phyloP scores from a whole-genome alignment of 2,888 invertebrate species.

The Malthinus seriepunctatus region DNA sequence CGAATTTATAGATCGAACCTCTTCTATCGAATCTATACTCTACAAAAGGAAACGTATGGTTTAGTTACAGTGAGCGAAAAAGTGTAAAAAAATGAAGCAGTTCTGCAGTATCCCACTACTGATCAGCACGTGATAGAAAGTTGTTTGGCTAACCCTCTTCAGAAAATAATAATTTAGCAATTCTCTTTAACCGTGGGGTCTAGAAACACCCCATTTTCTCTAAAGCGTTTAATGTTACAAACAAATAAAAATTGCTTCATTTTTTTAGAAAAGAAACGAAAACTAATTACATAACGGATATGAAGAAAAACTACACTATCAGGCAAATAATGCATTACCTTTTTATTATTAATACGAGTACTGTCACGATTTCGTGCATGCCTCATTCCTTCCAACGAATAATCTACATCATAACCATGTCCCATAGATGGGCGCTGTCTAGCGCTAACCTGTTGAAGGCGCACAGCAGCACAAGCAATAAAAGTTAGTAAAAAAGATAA shows the following conservation, averaged over 20 bases:
- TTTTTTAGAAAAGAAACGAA: too few species aligned
- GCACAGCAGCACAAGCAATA: slow-evolving; percentile 51
- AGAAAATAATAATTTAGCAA: too few species aligned
- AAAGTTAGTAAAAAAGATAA: slow-evolving; percentile 42
- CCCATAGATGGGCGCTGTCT: slow-evolving; percentile 54
- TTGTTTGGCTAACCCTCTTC: too few species aligned
- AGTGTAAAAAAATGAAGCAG: too few species aligned
- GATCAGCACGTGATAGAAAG: too few species aligned
- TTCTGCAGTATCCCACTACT: too few species aligned
- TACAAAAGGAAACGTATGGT: slow-evolving; percentile 48
- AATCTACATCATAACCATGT: slow-evolving; percentile 57
- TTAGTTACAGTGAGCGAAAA: too few species aligned
- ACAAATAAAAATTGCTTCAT: too few species aligned
- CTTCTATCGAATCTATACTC: slow-evolving; percentile 87
- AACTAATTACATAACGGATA: too few species aligned
- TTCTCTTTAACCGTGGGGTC: too few species aligned
- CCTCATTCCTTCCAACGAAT: slow-evolving; percentile 56
- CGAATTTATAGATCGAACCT: slow-evolving; percentile 74
- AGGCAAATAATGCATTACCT: slow-evolving; percentile 47
- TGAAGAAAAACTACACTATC: slow-evolving; percentile 5
- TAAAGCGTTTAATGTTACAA: too few species aligned
- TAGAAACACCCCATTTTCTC: too few species aligned
- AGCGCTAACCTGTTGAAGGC: slow-evolving; percentile 54
- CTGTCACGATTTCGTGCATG: slow-evolving; percentile 54
- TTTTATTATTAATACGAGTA: slow-evolving; percentile 52